Evolutionary conservation across 2,888 invertebrate genomes (phyloP).

Genomic region (Eristalinus sepulchralis): DNA sequence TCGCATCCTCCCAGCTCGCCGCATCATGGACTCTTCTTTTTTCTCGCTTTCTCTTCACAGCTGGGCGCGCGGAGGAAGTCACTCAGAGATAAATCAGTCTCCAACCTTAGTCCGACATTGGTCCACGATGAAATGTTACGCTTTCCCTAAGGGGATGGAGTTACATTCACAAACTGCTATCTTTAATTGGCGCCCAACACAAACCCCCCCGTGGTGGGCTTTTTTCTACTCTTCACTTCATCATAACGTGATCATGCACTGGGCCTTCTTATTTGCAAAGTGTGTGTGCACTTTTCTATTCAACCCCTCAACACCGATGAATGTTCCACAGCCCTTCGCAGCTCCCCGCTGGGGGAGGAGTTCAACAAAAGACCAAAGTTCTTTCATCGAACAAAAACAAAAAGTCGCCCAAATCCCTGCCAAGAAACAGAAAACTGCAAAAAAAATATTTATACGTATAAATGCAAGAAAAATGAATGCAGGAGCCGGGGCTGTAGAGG

Average conservation of each 20-base stretch:
- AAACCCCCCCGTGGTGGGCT: not conserved
- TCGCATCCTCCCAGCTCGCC: not conserved
- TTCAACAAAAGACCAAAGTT: conserved; percentile 28
- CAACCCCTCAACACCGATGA: not conserved
- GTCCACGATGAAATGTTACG: not conserved
- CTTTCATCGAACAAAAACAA: not conserved
- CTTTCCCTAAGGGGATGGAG: not conserved
- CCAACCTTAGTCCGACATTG: conserved; percentile 2
- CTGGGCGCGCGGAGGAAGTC: not conserved
- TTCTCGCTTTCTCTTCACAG: not conserved
- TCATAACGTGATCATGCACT: not conserved
- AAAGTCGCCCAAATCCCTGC: conserved; percentile 14
- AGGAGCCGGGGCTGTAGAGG: not conserved
- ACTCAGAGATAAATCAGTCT: conserved; percentile 30
- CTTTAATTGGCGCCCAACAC: conserved; percentile 33
- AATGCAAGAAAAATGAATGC: not conserved
- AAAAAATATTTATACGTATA: not conserved
- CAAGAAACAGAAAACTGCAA: conserved; percentile 22
- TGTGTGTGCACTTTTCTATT: conserved; percentile 12
- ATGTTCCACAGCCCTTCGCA: not conserved
- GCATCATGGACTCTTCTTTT: not conserved
- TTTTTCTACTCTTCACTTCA: conserved; percentile 7
- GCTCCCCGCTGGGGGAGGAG: not conserved
- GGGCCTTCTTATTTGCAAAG: not conserved
- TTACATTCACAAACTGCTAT: not conserved